phyloP scores from a whole-genome alignment of 1,140 invertebrate species.

The Acromyrmex heyeri region DNA sequence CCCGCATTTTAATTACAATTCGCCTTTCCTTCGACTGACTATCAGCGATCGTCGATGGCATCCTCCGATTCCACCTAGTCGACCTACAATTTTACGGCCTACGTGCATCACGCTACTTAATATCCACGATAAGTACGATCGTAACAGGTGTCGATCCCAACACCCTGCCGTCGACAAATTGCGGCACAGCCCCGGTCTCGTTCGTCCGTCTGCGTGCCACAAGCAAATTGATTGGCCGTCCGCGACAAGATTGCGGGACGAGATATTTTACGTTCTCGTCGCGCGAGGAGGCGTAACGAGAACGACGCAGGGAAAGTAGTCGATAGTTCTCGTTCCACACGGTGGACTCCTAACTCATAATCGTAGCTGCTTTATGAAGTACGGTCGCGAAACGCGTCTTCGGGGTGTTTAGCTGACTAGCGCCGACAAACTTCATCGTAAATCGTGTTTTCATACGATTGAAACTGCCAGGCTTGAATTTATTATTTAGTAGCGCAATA shows the following conservation, averaged over 20 bases:
- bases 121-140: conserved; percentile 52
- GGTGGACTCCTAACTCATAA: conserved; percentile 27
- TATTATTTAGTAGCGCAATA: conserved; percentile 18
- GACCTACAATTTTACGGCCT: conserved; percentile 35
- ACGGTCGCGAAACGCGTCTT: neutral
- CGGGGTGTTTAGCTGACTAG: conserved; percentile 27
- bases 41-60: conserved; percentile 1
- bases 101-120: conserved; percentile 57
- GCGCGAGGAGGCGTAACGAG: conserved; percentile 43
- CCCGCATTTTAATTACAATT: conserved; percentile 43
- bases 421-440: neutral
- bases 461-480: conserved; percentile 34
- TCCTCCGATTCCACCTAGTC: neutral
- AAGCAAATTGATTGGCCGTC: conserved; percentile 53
- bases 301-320: conserved; percentile 24
- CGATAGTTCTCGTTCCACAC: conserved; percentile 35
- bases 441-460: conserved; percentile 16
- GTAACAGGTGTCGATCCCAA: conserved; percentile 63
- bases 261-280: conserved; percentile 44
- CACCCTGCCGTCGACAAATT: conserved; percentile 59
- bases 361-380: conserved; percentile 28
- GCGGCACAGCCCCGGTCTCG: conserved; percentile 26
- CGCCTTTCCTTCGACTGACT: conserved; percentile 27
- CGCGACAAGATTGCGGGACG: conserved; percentile 50
- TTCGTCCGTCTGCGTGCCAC: conserved; percentile 48